Conservation (phyloP, 2,797 vertebrate species). For the Hydrophis major region DNA sequence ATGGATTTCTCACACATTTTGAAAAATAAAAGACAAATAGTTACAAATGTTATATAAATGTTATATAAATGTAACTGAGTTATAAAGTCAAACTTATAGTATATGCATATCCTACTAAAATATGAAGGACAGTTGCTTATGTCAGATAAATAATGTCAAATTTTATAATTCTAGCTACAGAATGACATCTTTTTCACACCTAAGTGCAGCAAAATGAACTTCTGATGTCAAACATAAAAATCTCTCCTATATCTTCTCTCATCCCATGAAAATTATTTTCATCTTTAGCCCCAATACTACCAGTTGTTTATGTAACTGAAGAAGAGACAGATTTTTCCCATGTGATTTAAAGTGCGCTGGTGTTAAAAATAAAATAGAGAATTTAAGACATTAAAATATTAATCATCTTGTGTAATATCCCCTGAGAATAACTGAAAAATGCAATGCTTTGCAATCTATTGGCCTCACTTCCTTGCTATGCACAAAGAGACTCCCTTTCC, state of each 20-base stretch:
- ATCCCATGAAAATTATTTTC: background rate
- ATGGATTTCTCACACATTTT: background rate
- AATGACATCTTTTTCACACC: conserved; percentile 2
- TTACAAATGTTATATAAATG: background rate
- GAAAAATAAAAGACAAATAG: background rate
- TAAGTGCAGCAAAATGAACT: conserved; percentile 3
- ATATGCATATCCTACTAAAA: background rate
- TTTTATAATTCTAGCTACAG: background rate
- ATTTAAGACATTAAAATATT: conserved; percentile 74
- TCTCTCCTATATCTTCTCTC: conserved; percentile 1
- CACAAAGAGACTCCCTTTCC: conserved; percentile 63
- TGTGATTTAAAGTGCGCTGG: conserved; percentile 72
- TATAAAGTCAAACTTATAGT: background rate
- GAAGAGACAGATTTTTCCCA: conserved; percentile 53
- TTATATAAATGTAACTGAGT: background rate
- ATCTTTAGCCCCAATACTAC: conserved; percentile 17
- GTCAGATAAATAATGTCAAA: background rate
- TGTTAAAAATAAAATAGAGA: conserved; percentile 66
- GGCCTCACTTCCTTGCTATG: conserved; percentile 41
- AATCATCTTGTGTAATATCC: conserved; percentile 64
- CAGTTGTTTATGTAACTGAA: conserved; percentile 65
- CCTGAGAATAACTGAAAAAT: conserved; percentile 60
- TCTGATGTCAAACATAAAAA: background rate
- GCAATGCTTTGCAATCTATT: conserved; percentile 37
- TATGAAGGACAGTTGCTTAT: background rate